A percentile compares a stretch with the other conserved stretches of the same genome.
Conservation (phyloP, 2,113 vertebrate genomes). For the Chloebia gouldiae region DNA sequence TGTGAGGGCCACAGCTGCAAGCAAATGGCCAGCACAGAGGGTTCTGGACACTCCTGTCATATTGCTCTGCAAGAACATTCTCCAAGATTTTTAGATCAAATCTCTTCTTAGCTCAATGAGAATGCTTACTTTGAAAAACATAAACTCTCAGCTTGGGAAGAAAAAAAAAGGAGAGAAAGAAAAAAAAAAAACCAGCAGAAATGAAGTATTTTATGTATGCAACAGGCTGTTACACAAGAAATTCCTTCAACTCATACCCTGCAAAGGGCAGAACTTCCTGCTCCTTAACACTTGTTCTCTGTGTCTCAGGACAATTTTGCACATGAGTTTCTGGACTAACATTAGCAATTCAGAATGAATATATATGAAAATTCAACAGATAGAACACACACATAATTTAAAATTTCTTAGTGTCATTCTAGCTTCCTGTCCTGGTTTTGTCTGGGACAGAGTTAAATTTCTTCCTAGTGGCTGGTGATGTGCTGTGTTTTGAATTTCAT, state of each 20-base stretch:
- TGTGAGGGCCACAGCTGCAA: background rate
- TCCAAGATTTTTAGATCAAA: background rate
- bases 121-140: background rate
- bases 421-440: background rate
- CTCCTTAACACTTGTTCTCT: background rate
- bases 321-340: background rate
- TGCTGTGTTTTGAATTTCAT: background rate
- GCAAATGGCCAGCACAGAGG: background rate
- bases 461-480: background rate
- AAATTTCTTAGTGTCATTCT: background rate
- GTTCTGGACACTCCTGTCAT: background rate
- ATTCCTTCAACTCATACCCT: background rate
- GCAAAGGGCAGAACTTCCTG: background rate
- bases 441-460: background rate
- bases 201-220: background rate
- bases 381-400: background rate
- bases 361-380: background rate
- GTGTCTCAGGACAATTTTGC: background rate
- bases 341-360: background rate
- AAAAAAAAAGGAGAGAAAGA: background rate
- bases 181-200: background rate
- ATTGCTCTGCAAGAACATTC: background rate
- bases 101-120: background rate
- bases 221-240: background rate
- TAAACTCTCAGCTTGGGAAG: background rate